Evolutionary conservation across 2,888 invertebrate genomes (phyloP).

Genomic region (Drosophila affinis): DNA sequence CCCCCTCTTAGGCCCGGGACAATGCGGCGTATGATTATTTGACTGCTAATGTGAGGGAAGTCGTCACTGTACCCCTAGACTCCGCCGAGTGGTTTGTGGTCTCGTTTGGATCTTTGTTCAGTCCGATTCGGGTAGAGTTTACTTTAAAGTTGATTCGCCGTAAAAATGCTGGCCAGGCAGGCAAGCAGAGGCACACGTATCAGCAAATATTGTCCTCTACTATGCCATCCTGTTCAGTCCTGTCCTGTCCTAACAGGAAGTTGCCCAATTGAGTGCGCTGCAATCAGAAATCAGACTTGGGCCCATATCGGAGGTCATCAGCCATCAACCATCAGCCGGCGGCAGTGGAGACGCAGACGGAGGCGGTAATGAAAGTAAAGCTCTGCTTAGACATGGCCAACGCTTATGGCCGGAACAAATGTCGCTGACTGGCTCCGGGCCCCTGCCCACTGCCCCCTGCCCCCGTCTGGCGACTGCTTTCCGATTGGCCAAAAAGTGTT

Average conservation of each 20-base stretch:
- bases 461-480: slow-evolving; percentile 6
- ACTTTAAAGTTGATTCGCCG: slow-evolving; percentile 44
- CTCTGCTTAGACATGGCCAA: slow-evolving; percentile 21
- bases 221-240: not conserved
- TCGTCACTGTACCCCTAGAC: not conserved
- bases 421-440: slow-evolving; percentile 22
- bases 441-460: slow-evolving; percentile 11
- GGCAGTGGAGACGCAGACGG: not conserved
- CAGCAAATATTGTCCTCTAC: slow-evolving; percentile 19
- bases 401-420: slow-evolving; percentile 47
- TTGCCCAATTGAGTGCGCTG: slow-evolving; percentile 56
- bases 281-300: slow-evolving; percentile 57
- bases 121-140: slow-evolving; percentile 8
- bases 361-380: slow-evolving; percentile 12
- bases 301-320: slow-evolving; percentile 23
- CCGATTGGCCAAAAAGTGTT: slow-evolving; percentile 74
- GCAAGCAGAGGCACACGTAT: slow-evolving; percentile 10
- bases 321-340: slow-evolving; percentile 26
- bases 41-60: slow-evolving; percentile 41
- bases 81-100: slow-evolving; percentile 35
- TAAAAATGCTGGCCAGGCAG: slow-evolving; percentile 10
- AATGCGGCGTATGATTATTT: slow-evolving; percentile 71
- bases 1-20: slow-evolving; percentile 29
- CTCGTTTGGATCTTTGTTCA: slow-evolving; percentile 20
- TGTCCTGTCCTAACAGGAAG: slow-evolving; percentile 51